phyloP scores from a whole-genome alignment of 2,113 vertebrate species.

The Capreolus pygargus region DNA sequence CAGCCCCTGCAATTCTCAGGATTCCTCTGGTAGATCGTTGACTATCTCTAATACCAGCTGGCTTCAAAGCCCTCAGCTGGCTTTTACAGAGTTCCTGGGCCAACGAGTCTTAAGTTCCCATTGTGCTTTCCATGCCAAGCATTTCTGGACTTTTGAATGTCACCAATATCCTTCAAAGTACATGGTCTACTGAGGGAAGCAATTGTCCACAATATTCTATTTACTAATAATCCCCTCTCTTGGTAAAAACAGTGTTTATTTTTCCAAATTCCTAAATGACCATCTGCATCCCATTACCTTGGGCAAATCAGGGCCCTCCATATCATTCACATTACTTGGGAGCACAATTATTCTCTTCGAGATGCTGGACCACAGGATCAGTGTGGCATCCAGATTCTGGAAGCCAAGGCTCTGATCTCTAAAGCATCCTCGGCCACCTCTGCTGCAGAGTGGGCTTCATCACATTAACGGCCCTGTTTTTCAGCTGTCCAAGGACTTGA shows the following conservation, averaged over 20 bases:
- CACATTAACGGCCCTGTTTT: background rate
- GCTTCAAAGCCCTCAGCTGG: background rate
- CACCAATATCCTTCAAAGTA: constrained; percentile 12
- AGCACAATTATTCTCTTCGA: constrained; percentile 41
- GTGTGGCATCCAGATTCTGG: background rate
- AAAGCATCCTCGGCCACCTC: background rate
- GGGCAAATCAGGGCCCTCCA: background rate
- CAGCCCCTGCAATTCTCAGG: background rate
- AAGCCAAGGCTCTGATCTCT: constrained; percentile 13
- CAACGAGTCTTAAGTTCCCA: background rate
- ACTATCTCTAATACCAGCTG: constrained; percentile 12
- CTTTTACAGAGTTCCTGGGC: background rate
- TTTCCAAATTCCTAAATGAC: constrained; percentile 57
- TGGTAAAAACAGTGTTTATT: constrained; percentile 30
- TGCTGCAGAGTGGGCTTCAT: background rate
- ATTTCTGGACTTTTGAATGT: background rate
- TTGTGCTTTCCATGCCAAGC: constrained; percentile 8
- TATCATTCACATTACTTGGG: constrained; percentile 9
- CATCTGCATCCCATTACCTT: constrained; percentile 26
- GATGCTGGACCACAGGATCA: background rate
- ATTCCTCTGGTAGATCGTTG: background rate
- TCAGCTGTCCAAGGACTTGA: constrained; percentile 57
- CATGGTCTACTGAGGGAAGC: background rate
- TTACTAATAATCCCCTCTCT: background rate
- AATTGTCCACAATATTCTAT: background rate